Evolutionary conservation across 2,113 vertebrate species (phyloP).

Genomic region (Vidua chalybeata): DNA sequence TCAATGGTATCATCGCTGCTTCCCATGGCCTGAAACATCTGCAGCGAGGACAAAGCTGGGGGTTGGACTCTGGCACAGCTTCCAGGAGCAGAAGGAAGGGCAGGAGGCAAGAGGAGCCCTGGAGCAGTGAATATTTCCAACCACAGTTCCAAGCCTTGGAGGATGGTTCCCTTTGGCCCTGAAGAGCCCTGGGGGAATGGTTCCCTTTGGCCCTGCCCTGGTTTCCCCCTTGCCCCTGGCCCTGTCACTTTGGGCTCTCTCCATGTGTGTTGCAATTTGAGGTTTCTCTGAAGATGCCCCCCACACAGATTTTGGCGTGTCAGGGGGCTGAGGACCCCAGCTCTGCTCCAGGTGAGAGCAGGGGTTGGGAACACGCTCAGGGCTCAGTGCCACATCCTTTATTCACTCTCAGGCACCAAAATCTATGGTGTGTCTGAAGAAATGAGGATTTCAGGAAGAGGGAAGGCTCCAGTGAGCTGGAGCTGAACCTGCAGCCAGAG

Average conservation of each 20-base stretch:
- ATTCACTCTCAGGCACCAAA: background rate
- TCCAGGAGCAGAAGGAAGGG: background rate
- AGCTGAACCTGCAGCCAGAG: background rate
- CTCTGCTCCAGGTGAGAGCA: background rate
- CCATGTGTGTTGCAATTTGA: background rate
- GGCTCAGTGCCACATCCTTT: background rate
- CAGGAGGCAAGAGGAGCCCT: constrained; percentile 3
- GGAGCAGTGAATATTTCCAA: background rate
- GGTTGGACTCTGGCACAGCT: background rate
- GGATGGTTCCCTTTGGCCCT: background rate
- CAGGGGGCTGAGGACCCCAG: background rate
- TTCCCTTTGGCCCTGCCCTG: background rate
- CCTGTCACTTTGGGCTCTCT: background rate
- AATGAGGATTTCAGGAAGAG: background rate
- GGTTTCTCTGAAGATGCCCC: constrained; percentile 21
- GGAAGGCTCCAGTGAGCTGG: background rate
- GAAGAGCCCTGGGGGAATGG: background rate
- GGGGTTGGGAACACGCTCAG: background rate
- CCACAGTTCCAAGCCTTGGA: background rate
- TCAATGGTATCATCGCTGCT: background rate
- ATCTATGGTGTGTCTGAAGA: accelerated
- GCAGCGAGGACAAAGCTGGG: background rate
- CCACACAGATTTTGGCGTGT: background rate
- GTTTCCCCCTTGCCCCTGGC: background rate
- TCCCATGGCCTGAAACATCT: background rate